These are phyloP conservation scores for Sciaenops ocellatus DNA, from an alignment of 2,797 vertebrate genomes.

Conservation along the genomic window DNA sequence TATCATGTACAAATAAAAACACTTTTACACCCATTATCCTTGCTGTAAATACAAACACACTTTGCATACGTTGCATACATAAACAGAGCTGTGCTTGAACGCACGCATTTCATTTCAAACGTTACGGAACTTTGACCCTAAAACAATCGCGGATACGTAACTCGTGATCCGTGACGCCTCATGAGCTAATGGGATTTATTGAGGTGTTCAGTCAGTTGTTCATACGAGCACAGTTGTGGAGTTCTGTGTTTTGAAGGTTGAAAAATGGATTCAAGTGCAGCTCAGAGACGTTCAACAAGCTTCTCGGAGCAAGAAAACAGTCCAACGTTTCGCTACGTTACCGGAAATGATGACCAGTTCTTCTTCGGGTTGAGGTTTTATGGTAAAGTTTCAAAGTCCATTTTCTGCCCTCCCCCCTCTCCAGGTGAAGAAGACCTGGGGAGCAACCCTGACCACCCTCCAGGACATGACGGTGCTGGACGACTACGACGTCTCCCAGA, in stretches of 20 bases:
- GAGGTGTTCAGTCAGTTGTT: not conserved
- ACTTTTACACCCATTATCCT: conserved; percentile 36
- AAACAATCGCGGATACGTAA: conserved; percentile 28
- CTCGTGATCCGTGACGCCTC: conserved; percentile 24
- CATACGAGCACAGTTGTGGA: not conserved
- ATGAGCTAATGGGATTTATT: not conserved
- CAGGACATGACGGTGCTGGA: conserved; percentile 98
- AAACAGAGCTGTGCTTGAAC: conserved; percentile 5
- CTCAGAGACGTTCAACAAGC: not conserved
- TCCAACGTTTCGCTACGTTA: not conserved
- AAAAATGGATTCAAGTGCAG: not conserved
- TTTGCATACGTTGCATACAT: conserved; percentile 30
- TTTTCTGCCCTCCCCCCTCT: not conserved
- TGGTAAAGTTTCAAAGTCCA: too few species aligned
- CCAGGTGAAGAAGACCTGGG: conserved; percentile 98
- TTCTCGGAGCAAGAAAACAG: not conserved
- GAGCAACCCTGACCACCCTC: conserved; percentile 95
- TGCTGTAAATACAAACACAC: conserved; percentile 55
- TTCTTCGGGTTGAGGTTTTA: too few species aligned
- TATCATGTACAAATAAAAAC: conserved; percentile 59
- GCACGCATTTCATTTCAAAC: conserved; percentile 3
- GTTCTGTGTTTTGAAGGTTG: too few species aligned
- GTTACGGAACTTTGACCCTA: conserved; percentile 1
- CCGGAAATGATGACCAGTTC: too few species aligned
- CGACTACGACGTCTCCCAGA: conserved; percentile 96